These are phyloP conservation scores for Montipora capricornis DNA, from an alignment of 64 coral and sea anemone genomes.

Conservation along the genomic window DNA sequence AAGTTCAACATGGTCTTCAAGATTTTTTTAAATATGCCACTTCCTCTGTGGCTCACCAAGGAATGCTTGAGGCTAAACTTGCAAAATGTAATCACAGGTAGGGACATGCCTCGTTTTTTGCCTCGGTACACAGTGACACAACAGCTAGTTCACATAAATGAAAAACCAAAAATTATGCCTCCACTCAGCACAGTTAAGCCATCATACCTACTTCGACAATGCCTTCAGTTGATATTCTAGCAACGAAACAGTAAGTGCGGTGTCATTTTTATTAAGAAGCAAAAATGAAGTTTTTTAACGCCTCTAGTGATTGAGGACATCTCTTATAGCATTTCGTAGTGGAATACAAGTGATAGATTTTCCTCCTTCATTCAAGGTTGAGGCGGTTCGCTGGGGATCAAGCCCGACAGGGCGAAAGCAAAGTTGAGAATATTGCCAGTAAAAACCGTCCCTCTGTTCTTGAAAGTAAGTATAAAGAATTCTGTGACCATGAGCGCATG, in stretches of 20 bases:
- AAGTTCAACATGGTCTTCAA: background rate
- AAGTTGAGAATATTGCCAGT: background rate
- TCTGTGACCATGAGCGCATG: constrained; percentile 20
- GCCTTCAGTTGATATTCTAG: too few species aligned
- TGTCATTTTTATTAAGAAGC: too few species aligned
- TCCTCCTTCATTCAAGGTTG: background rate
- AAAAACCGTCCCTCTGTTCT: background rate
- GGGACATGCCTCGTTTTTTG: background rate
- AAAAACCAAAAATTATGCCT: too few species aligned
- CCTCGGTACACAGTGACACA: too few species aligned
- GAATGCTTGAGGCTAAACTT: background rate
- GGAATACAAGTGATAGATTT: too few species aligned
- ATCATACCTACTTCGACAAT: too few species aligned
- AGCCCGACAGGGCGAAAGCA: background rate
- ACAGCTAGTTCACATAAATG: too few species aligned
- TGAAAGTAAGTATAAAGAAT: background rate
- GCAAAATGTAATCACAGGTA: background rate
- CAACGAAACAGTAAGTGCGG: too few species aligned
- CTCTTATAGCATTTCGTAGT: too few species aligned
- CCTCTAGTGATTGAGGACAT: too few species aligned
- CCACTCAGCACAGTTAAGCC: too few species aligned
- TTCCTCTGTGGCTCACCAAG: background rate
- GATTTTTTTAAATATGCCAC: background rate
- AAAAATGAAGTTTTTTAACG: too few species aligned
- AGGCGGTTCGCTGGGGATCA: background rate